Evolutionary conservation across 2,113 vertebrate species (phyloP), one percentile per base, ranked within the genome.

Genomic region (Melanerpes formicivorus): DNA sequence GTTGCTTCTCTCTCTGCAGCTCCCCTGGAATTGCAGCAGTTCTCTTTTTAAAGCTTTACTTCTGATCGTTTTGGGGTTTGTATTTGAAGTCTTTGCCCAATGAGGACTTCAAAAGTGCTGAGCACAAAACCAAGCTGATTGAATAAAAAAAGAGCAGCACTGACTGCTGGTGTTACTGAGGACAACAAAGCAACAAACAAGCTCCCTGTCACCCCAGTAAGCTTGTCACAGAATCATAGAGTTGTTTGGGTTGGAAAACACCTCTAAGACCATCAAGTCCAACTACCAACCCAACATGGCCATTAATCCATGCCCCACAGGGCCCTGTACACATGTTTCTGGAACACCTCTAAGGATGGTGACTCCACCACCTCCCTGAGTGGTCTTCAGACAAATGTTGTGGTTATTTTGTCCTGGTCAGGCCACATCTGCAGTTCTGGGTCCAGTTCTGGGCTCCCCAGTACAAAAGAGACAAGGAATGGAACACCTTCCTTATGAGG

Each of bases 151-250:
- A 21, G 25, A 46, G 6, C 0, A 3, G 6, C 9, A 3, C 5
- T 22, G 26, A 30, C 59, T 19, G 22, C 10, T 21, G 44, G 18
- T 3, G 56, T 26, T 8, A 21, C 8, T 29, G 59, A 34, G n/a
- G 13, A 14, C 21, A 17, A 7, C 48, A 22, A 50, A 22, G 48
- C 9, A 75, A 14, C 10, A 1, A 10, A 23, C 34, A 16, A 4
- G 4, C 81, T 1, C 44, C 79, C 25, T 3, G 58, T 6, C 55
- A 69, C 34, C 26, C 25, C 12, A 32, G 14, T 0, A 8, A 0
- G 1, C 32, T 50, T 10, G 22, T 40, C 25, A 4, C 3, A 52
- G 56, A 50, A 50, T 50, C 48, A 50, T 23, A 22, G 48, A 50
- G 11, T 50, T 50, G 48, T 50, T 50, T 50, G 19, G 19, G 21